Percentiles rank a stretch among this genome's conserved stretches.
Conservation (phyloP, 1,140 invertebrate species). For the Melitaea cinxia region DNA sequence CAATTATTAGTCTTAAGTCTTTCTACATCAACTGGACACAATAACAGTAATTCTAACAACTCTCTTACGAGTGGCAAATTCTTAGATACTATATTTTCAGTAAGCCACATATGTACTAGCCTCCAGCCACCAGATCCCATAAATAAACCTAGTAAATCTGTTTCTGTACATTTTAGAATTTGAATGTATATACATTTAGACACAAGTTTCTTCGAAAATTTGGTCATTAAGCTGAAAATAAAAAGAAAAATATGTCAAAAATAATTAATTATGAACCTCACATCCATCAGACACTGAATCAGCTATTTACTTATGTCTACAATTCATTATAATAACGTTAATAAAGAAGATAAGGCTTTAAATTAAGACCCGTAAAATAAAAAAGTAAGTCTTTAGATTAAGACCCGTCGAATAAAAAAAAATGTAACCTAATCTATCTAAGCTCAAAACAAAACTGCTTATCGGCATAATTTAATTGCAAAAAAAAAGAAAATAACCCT, state of each 20-base stretch:
- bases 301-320: no score
- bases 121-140: conserved; percentile 95
- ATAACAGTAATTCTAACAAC: conserved; percentile 90
- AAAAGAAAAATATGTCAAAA: conserved; percentile 31
- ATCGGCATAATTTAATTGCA: no score
- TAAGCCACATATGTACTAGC: conserved; percentile 93
- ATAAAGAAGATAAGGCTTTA: no score
- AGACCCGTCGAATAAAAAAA: no score
- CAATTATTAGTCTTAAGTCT: conserved; percentile 94
- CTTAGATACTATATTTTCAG: conserved; percentile 90
- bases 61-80: conserved; percentile 94
- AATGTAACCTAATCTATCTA: conserved; percentile 3
- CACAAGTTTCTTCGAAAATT: conserved; percentile 97
- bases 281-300: no score
- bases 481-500: no score
- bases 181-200: conserved; percentile 98
- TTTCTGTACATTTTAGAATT: conserved; percentile 94
- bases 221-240: conserved; percentile 94
- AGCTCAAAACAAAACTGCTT: no score
- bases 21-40: conserved; percentile 94
- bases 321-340: no score
- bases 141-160: conserved; percentile 92
- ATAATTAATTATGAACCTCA: no score
- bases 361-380: no score
- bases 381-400: no score